These are phyloP conservation scores for Siniperca obscura DNA, from an alignment of 2,797 vertebrate genomes.

Conservation along the genomic window DNA sequence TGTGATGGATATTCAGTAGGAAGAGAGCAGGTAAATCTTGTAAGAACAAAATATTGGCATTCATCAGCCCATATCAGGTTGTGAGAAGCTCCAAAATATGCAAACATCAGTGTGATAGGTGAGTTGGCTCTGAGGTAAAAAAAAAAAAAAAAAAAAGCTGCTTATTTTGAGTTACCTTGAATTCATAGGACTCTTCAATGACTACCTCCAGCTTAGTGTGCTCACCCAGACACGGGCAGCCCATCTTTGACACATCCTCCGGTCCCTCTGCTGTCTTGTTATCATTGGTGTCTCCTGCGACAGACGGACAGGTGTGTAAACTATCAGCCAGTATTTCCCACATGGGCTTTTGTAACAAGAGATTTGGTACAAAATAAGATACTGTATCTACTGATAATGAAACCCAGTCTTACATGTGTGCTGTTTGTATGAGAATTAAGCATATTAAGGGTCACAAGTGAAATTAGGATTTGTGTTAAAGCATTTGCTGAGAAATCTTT, in stretches of 20 bases:
- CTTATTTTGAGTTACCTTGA: slow-evolving; percentile 84
- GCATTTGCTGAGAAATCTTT: background rate
- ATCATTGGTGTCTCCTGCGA: slow-evolving; percentile 87
- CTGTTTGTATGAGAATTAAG: slow-evolving; percentile 1
- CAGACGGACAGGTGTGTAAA: slow-evolving; percentile 18
- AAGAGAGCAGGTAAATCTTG: slow-evolving; percentile 3
- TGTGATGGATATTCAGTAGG: background rate
- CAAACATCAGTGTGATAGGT: background rate
- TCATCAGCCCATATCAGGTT: background rate
- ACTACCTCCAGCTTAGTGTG: slow-evolving; percentile 89
- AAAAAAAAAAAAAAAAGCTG: background rate
- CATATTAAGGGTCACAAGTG: background rate
- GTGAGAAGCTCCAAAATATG: background rate
- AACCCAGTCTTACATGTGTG: background rate
- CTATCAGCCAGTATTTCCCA: slow-evolving; percentile 3
- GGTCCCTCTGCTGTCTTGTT: slow-evolving; percentile 83
- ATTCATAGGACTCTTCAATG: slow-evolving; percentile 92
- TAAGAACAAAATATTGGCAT: slow-evolving; percentile 9
- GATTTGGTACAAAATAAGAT: background rate
- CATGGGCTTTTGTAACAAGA: background rate
- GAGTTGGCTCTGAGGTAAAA: background rate
- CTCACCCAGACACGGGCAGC: slow-evolving; percentile 89
- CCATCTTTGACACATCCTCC: slow-evolving; percentile 87
- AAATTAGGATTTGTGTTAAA: background rate
- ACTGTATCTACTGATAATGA: background rate